Evolutionary conservation across 2,797 vertebrate genomes (phyloP).

Genomic region (Agapornis canus): DNA sequence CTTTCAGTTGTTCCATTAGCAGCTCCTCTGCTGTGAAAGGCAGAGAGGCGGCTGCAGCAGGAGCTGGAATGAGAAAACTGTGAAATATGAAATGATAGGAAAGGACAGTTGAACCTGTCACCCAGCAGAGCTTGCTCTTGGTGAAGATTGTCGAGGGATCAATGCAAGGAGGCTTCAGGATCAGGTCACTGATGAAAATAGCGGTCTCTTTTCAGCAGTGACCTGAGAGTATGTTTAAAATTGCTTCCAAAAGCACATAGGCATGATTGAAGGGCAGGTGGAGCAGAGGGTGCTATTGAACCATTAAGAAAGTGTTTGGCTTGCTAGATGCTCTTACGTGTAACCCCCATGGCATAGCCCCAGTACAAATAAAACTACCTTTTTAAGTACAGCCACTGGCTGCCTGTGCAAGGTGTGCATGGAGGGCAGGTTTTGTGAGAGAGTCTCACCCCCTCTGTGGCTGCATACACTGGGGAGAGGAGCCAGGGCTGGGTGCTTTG

Average conservation of each 20-base stretch:
- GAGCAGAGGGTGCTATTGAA: fast-evolving
- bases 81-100: neutral
- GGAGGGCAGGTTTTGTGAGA: neutral
- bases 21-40: neutral
- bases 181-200: neutral
- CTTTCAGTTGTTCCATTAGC: neutral
- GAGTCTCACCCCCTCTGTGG: fast-evolving
- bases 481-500: neutral
- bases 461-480: fast-evolving
- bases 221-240: neutral
- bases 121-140: neutral
- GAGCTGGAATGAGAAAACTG: neutral
- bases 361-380: neutral
- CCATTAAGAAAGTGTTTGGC: neutral
- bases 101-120: neutral
- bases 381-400: neutral
- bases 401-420: fast-evolving
- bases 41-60: neutral
- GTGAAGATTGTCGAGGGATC: neutral
- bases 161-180: neutral
- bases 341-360: fast-evolving
- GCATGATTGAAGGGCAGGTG: fast-evolving
- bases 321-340: neutral
- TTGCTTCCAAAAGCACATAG: neutral
- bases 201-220: neutral